phyloP scores from a whole-genome alignment of 2,888 invertebrate species.

The Abrostola tripartita region DNA sequence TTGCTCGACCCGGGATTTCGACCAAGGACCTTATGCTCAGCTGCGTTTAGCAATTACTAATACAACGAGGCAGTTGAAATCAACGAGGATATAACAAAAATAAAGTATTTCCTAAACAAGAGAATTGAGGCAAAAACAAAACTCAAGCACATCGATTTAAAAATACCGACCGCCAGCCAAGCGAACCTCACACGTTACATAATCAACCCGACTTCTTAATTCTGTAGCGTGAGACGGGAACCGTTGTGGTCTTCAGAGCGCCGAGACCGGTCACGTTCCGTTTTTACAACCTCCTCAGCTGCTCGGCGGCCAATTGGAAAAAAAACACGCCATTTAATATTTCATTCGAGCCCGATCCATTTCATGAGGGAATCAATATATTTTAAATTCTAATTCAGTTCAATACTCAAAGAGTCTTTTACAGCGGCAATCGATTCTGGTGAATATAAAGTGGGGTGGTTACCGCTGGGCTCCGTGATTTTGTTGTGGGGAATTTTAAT shows the following conservation, averaged over 20 bases:
- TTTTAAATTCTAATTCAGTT: conserved; percentile 85
- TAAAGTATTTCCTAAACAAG: too few species aligned
- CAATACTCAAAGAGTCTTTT: conserved; percentile 75
- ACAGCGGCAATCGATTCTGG: conserved; percentile 77
- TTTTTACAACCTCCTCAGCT: conserved; percentile 85
- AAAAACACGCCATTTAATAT: conserved; percentile 68
- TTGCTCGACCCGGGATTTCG: too few species aligned
- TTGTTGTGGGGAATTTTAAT: conserved; percentile 57
- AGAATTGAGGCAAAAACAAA: background rate
- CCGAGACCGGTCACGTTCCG: conserved; percentile 75
- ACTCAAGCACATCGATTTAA: background rate
- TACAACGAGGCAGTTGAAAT: too few species aligned
- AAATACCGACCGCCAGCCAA: background rate
- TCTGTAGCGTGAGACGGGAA: conserved; percentile 27
- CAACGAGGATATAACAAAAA: too few species aligned
- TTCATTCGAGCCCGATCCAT: conserved; percentile 69
- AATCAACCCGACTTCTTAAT: conserved; percentile 42
- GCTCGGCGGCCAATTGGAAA: conserved; percentile 79
- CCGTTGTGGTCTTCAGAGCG: conserved; percentile 27
- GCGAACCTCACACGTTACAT: conserved; percentile 27
- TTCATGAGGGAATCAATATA: conserved; percentile 82
- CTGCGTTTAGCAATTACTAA: too few species aligned
- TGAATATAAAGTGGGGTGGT: conserved; percentile 77
- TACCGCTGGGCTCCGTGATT: conserved; percentile 59
- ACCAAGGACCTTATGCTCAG: too few species aligned